phyloP scores from a whole-genome alignment of 1,140 invertebrate genomes.

The Nasonia longicornis region DNA sequence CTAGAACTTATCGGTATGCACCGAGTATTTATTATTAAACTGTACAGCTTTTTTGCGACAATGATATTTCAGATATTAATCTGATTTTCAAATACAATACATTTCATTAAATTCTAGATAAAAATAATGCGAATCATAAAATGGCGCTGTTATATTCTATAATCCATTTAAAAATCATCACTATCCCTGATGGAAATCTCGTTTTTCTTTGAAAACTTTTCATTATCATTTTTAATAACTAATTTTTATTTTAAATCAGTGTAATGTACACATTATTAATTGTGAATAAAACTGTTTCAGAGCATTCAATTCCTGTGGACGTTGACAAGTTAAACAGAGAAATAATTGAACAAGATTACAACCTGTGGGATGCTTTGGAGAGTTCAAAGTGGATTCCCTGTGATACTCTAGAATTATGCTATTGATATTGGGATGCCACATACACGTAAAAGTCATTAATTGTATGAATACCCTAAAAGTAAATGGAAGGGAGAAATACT shows the following conservation, averaged over 20 bases:
- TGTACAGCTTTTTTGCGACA: conserved; percentile 44
- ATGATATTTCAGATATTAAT: conserved; percentile 40
- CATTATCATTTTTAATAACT: conserved; percentile 26
- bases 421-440: conserved; percentile 50
- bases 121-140: conserved; percentile 42
- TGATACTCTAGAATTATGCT: conserved; percentile 72
- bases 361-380: conserved; percentile 84
- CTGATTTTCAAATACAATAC: conserved; percentile 42
- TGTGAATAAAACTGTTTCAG: conserved; percentile 66
- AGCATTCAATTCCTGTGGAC: conserved; percentile 80
- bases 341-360: conserved; percentile 78
- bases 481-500: conserved; percentile 34
- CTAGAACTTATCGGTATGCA: conserved; percentile 74
- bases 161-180: conserved; percentile 31
- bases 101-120: conserved; percentile 31
- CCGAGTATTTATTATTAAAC: conserved; percentile 43
- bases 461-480: conserved; percentile 27
- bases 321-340: conserved; percentile 82
- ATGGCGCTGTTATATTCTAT: conserved; percentile 33
- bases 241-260: conserved; percentile 32
- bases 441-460: conserved; percentile 29
- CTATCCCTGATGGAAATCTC: conserved; percentile 25
- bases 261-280: conserved; percentile 20
- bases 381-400: conserved; percentile 82
- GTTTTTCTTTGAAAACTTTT: conserved; percentile 15